phyloP scores from a whole-genome alignment of 37 sponge, comb jelly and placozoan genomes.

The Geodia barretti region DNA sequence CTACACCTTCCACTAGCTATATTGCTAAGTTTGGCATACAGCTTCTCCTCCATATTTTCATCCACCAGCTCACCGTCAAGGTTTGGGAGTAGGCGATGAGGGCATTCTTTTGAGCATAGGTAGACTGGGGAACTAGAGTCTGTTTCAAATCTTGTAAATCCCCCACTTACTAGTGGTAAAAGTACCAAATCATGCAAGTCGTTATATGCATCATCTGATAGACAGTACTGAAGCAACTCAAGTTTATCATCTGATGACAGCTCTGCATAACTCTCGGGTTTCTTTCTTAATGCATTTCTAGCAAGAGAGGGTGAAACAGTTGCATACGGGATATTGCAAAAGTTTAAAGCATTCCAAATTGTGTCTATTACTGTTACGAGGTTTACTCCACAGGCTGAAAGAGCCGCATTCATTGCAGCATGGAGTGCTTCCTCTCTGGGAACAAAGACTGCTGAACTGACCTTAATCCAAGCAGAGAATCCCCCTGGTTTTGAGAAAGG shows the following conservation, averaged over 20 bases:
- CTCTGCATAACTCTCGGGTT: conserved; percentile 9
- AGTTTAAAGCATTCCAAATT: conserved; percentile 16
- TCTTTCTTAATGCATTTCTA: neutral
- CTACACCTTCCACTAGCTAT: conserved; percentile 18
- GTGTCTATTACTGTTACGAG: conserved; percentile 14
- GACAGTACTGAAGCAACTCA: conserved; percentile 49
- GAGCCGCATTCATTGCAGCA: neutral
- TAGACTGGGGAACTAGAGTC: neutral
- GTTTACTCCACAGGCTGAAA: conserved; percentile 27
- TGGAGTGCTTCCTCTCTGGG: conserved; percentile 1
- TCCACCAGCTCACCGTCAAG: conserved; percentile 17
- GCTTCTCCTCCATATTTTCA: neutral
- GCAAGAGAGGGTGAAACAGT: conserved; percentile 22
- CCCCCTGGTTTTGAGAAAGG: conserved; percentile 1
- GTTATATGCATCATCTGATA: conserved; percentile 30
- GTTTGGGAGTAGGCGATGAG: conserved; percentile 27
- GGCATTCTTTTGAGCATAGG: conserved; percentile 29
- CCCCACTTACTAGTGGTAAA: conserved; percentile 47
- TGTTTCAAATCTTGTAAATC: conserved; percentile 26
- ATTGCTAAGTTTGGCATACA: neutral
- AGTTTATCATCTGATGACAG: conserved; percentile 16
- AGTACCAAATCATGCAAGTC: conserved; percentile 32
- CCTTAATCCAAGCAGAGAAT: conserved; percentile 11
- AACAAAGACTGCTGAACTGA: neutral
- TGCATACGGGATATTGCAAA: neutral